Evolutionary conservation across 1,140 invertebrate species (phyloP).

Genomic region (Zeugodacus cucurbitae): DNA sequence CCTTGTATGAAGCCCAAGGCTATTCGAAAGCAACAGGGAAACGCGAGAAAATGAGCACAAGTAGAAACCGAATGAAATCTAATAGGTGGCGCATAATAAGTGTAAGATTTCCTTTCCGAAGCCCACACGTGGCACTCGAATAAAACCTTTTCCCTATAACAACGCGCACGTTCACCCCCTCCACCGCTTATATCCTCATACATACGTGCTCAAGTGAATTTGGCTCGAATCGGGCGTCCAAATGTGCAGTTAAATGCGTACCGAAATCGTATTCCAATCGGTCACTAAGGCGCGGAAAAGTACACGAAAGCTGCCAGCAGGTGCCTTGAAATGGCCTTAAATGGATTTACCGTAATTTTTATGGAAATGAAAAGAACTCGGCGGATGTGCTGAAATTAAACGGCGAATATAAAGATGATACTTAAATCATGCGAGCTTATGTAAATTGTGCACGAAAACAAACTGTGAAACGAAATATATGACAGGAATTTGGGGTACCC

Average conservation of each 20-base stretch:
- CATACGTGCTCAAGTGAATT: neutral
- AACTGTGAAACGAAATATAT: neutral
- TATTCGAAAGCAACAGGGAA: no score
- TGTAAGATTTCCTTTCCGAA: neutral
- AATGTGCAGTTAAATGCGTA: neutral
- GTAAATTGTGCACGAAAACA: neutral
- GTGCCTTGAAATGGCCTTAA: neutral
- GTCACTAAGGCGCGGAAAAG: neutral
- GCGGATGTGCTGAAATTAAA: neutral
- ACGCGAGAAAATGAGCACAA: no score
- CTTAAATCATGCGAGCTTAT: neutral
- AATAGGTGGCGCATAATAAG: neutral
- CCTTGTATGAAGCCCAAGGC: no score
- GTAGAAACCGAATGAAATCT: no score
- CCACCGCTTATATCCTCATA: neutral
- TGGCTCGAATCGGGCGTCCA: neutral
- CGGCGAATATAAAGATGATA: neutral
- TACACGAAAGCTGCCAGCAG: neutral
- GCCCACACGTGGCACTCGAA: neutral
- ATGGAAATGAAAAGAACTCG: neutral
- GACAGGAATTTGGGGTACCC: no score
- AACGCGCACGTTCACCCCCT: neutral
- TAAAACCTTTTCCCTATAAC: neutral
- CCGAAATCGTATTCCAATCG: neutral
- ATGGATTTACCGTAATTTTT: neutral